Evolutionary conservation across 1,140 invertebrate species (phyloP), one percentile per base, ranked within the genome.

Genomic region (Colletes gigas): DNA sequence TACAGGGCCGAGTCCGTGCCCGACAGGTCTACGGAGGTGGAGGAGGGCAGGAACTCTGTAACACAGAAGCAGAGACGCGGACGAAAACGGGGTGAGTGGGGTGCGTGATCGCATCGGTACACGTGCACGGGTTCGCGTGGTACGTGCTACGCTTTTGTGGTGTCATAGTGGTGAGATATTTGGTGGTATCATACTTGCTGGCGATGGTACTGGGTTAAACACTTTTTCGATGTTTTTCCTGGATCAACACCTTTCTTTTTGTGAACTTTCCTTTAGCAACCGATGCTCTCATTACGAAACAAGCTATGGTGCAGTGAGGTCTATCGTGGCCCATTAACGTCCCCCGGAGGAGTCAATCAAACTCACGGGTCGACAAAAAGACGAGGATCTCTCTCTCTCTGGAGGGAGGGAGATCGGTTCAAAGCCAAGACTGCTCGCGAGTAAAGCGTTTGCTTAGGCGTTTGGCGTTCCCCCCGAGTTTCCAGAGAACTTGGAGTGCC

Each of bases 1-100:
- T 94, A 93, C 84, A 94, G 92, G 92, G 94, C 94, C 86, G 94
- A 94, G 84, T 94, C 94, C 88, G 94, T 94, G 90, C 93, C 94
- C 87, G 94, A 93, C 88, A 94, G 92, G 88, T 94, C 94, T 91
- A 94, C 87, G 88, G 92, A 91, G 91, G 91, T 92, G 90, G 89
- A 91, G 62, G 91, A 90, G 90, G 94, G 93, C 90, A 93, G 92
- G 91, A 92, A 90, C 92, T 94, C 94, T 95, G 94, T 94, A 94
- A 94, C 93, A 94, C 93, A 94, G 89, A 93, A 93, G 89, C 89
- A 93, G 88, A 92, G 88, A 88, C 88, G 89, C 88, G 89, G 85
- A 89, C 90, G 91, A 88, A 81, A 88, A 88, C 82, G 89, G 85
- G 87, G 89, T 93, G 76, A 92, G 89, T 92, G 87, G 83, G 86